phyloP scores from a whole-genome alignment of 2,113 vertebrate species.

The Ctenodactylus gundi region DNA sequence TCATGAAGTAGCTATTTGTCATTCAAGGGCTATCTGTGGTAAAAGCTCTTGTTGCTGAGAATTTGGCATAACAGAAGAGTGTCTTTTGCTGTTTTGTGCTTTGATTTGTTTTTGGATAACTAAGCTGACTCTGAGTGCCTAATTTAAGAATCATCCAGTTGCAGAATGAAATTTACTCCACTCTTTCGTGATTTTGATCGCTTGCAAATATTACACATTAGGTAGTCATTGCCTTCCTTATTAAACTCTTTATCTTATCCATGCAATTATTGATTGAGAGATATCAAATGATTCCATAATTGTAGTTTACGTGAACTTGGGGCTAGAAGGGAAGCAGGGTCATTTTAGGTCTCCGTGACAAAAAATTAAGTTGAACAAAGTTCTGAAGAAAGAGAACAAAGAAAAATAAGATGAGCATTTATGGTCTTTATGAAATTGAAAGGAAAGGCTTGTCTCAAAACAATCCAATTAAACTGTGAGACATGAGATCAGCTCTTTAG shows the following conservation, averaged over 20 bases:
- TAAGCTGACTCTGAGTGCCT: background rate
- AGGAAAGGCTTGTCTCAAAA: slow-evolving; percentile 50
- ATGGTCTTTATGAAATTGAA: slow-evolving; percentile 65
- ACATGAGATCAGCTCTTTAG: slow-evolving; percentile 58
- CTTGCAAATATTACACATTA: background rate
- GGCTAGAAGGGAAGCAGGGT: background rate
- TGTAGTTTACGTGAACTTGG: slow-evolving; percentile 22
- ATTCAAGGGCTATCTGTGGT: background rate
- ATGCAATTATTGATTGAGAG: slow-evolving; percentile 18
- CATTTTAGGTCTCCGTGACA: background rate
- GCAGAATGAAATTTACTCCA: slow-evolving; percentile 40
- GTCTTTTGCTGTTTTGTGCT: background rate
- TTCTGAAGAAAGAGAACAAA: slow-evolving; percentile 54
- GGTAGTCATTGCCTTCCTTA: background rate
- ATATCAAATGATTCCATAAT: background rate
- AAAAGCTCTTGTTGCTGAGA: background rate
- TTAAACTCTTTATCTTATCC: background rate
- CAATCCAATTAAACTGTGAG: slow-evolving; percentile 65
- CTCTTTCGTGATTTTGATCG: slow-evolving; percentile 11
- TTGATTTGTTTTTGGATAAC: slow-evolving; percentile 21
- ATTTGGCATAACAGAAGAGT: slow-evolving; percentile 13
- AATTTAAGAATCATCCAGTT: slow-evolving; percentile 20
- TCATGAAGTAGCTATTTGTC: background rate
- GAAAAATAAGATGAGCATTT: slow-evolving; percentile 47
- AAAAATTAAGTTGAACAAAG: slow-evolving; percentile 52